Base-by-base conservation (phyloP, 2,888 invertebrate genomes). In the Malthinus flaveolus region DNA sequence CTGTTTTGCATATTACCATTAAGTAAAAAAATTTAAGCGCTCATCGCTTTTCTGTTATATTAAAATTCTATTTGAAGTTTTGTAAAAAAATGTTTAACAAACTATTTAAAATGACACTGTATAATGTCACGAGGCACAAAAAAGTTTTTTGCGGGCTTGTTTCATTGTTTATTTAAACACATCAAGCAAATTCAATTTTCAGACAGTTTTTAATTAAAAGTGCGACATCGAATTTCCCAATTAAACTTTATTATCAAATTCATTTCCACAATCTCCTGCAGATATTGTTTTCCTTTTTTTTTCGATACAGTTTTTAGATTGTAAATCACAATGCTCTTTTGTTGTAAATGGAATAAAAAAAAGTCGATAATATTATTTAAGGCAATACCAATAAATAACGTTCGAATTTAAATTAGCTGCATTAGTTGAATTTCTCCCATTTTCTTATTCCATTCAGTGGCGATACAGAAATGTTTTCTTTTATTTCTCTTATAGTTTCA, bases 1-100 rank as follows among this genome's bases (percentile, higher is more conserved):
- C 50, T 39, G 49, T 50, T 45, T 54, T 50, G 45, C 47, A 59
- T 45, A 34, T 23, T 13, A 50, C 49, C 54, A 50, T 55, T 59
- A 59, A 59, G 32, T 46, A 37, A 42, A 59, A 59, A 59, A 50
- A 50, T 55, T 32, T 47, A 50, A 55, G 55, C 47, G 39, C 55
- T 59, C 55, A 58, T 49, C 53, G 34, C 36, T 49, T 58, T 53
- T 42, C 34, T 42, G 35, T 45, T 32, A 42, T 23, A 23, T 23
- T 23, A 23, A 23, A 23, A 23, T 23, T 5, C 23, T 23, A 23
- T 23, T 23, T 23, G 23, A 23, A 23, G 23, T 23, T 23, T 2
- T 23, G 23, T 23, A 23, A 23, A 23, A 23, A 23, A 23, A 23
- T 23, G 23, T 23, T 23, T 23, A 23, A 23, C 45, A 54, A 45